Conservation (phyloP, 2,113 vertebrate species). For the Phaethornis superciliosus region DNA sequence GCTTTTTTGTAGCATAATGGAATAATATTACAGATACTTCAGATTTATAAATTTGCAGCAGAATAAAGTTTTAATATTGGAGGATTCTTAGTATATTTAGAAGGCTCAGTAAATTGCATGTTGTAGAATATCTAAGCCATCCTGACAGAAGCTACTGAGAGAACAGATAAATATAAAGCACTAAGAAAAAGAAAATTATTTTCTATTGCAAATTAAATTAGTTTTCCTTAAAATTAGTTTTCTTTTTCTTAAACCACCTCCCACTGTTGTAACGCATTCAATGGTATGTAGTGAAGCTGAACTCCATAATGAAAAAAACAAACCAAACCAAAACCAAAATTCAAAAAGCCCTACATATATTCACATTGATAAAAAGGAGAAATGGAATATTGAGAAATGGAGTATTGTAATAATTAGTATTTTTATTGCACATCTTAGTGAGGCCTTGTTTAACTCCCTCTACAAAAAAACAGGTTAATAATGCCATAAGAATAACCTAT, state of each 20-base stretch:
- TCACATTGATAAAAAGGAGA: neutral
- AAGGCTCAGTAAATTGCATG: neutral
- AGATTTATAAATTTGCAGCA: neutral
- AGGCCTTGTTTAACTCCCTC: neutral
- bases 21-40: conserved; percentile 18
- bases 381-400: neutral
- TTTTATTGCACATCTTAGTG: neutral
- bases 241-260: neutral
- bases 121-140: neutral
- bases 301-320: neutral
- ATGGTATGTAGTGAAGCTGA: neutral
- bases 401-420: neutral
- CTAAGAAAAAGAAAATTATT: neutral
- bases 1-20: neutral
- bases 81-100: neutral
- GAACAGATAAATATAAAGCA: neutral
- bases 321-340: neutral
- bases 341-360: neutral
- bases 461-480: neutral
- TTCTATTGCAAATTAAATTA: neutral
- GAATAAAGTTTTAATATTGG: neutral
- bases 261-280: neutral
- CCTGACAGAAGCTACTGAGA: neutral
- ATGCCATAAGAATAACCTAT: neutral
- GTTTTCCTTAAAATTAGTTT: neutral